A percentile compares a stretch with the other conserved stretches of the same genome.
phyloP scores from a whole-genome alignment of 1,140 invertebrate species.

The fruit fly (Drosophila melanogaster) region Release_6_plus_ISO1_MT NT_033777.3:28875501-28876000 shows the following conservation, averaged over 20 bases:
- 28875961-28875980: constrained; percentile 19
- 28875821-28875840: constrained; percentile 88
- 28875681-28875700: background rate
- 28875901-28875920: constrained; percentile 65
- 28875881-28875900: constrained; percentile 32
- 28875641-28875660: constrained; percentile 43
- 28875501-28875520: constrained; percentile 17
- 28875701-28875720: constrained; percentile 10
- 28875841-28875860: constrained; percentile 89
- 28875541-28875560: constrained; percentile 37
- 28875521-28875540: constrained; percentile 52
- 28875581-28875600: constrained; percentile 39
- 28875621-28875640: constrained; percentile 45
- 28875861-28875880: constrained; percentile 83
- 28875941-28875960: constrained; percentile 39
- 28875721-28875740: constrained; percentile 34
- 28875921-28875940: constrained; percentile 54
- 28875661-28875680: constrained; percentile 7
- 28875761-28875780: constrained; percentile 48
- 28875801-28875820: constrained; percentile 84
- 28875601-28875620: constrained; percentile 3
- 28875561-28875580: constrained; percentile 26
- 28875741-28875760: constrained; percentile 51
- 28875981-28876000: constrained; percentile 58
- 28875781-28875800: constrained; percentile 68